Evolutionary conservation across 2,113 vertebrate genomes (phyloP).

Genomic region (Calyptomena viridis): DNA sequence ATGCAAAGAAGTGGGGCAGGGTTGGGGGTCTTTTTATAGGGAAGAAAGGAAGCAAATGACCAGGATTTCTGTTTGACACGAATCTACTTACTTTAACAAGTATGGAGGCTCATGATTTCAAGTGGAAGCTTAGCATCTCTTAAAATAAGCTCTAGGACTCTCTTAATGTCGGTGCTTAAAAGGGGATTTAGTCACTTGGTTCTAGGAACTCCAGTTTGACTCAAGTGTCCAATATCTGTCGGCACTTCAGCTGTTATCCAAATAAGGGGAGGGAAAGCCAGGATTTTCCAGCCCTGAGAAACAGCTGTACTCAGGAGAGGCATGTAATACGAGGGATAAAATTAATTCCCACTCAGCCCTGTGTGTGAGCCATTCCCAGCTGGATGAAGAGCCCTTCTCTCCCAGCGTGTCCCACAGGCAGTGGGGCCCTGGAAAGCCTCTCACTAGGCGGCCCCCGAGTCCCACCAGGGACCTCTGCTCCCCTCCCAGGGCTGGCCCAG

Average conservation of each 20-base stretch:
- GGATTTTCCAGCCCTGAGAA: constrained; percentile 54
- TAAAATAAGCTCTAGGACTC: constrained; percentile 18
- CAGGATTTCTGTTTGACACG: background rate
- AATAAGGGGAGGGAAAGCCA: constrained; percentile 36
- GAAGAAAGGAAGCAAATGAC: background rate
- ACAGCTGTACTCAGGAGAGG: constrained; percentile 28
- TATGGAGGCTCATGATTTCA: background rate
- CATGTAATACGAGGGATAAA: background rate
- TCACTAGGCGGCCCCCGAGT: constrained; percentile 43
- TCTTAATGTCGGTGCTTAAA: constrained; percentile 27
- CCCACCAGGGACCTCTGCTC: background rate
- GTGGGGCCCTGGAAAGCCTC: background rate
- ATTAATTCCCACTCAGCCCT: background rate
- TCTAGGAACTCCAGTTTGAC: constrained; percentile 44
- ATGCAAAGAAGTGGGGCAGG: background rate
- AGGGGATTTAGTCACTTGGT: constrained; percentile 22
- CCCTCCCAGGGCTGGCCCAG: too few relatives aligned
- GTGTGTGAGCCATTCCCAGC: background rate
- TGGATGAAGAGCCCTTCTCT: fast-evolving
- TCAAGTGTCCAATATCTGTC: constrained; percentile 34
- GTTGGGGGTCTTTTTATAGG: background rate
- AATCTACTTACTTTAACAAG: background rate
- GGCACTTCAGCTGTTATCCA: constrained; percentile 30
- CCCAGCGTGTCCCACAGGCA: fast-evolving
- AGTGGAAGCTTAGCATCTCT: constrained; percentile 55